These are phyloP conservation scores for Thelaira solivaga DNA, from an alignment of 2,888 invertebrate genomes.

Conservation along the genomic window DNA sequence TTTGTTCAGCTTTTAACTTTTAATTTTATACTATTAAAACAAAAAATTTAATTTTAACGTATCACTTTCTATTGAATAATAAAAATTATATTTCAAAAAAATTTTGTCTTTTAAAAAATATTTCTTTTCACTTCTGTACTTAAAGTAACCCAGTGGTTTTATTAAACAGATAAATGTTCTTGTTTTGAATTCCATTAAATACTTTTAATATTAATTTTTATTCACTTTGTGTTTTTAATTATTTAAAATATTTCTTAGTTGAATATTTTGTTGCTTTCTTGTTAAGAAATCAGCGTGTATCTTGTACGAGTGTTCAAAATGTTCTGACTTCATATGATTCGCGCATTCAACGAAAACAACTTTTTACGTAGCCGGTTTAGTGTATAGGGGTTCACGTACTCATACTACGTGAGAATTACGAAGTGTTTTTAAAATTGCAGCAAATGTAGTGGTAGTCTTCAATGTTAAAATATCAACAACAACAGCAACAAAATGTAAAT, in stretches of 20 bases:
- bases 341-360: constrained; percentile 57
- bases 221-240: too few relatives aligned
- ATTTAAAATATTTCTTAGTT: not conserved
- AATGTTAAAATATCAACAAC: constrained; percentile 32
- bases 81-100: too few relatives aligned
- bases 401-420: constrained; percentile 35
- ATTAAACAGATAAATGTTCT: too few relatives aligned
- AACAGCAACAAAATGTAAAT: constrained; percentile 18
- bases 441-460: constrained; percentile 6
- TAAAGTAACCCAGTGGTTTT: too few relatives aligned
- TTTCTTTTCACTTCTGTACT: too few relatives aligned
- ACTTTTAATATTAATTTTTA: too few relatives aligned
- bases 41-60: too few relatives aligned
- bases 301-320: constrained; percentile 63
- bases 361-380: constrained; percentile 60
- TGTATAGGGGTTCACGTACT: constrained; percentile 28
- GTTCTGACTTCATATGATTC: constrained; percentile 61
- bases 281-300: constrained; percentile 44
- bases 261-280: not conserved
- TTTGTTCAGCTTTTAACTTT: too few relatives aligned
- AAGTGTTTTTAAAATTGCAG: constrained; percentile 25
- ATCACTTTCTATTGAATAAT: too few relatives aligned
- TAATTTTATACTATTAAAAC: too few relatives aligned
- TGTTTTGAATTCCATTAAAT: too few relatives aligned
- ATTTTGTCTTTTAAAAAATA: too few relatives aligned